phyloP scores from a whole-genome alignment of 2,797 vertebrate species.

The Menidia menidia region DNA sequence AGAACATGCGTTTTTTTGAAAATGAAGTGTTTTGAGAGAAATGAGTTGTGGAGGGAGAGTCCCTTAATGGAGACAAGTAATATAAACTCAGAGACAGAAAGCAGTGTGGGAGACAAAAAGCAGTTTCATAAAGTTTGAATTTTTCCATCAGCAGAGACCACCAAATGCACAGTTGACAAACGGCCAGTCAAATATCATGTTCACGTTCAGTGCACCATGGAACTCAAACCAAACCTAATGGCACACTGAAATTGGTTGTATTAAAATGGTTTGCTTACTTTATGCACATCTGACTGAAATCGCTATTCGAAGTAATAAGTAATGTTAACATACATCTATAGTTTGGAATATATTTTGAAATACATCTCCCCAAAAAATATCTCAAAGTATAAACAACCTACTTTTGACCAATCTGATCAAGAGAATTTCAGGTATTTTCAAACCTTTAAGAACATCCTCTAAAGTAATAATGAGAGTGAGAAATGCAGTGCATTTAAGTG shows the following conservation, averaged over 20 bases:
- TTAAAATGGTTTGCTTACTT: constrained; percentile 22
- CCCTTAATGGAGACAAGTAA: constrained; percentile 76
- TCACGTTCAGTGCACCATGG: constrained; percentile 28
- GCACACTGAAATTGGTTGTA: constrained; percentile 34
- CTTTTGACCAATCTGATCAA: constrained; percentile 61
- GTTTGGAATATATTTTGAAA: background rate
- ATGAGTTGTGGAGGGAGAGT: constrained; percentile 77
- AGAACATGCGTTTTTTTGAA: constrained; percentile 74
- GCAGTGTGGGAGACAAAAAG: constrained; percentile 79
- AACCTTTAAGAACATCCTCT: constrained; percentile 70
- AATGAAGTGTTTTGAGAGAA: constrained; percentile 85
- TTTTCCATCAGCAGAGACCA: constrained; percentile 76
- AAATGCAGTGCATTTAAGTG: constrained; percentile 82
- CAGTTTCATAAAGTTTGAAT: constrained; percentile 77
- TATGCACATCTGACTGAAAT: constrained; percentile 1
- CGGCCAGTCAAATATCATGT: constrained; percentile 56
- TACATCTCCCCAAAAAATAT: background rate
- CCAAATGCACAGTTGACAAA: constrained; percentile 69
- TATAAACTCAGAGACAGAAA: constrained; percentile 78
- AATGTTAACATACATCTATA: constrained; percentile 1
- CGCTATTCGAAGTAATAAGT: constrained; percentile 4
- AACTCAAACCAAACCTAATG: constrained; percentile 35
- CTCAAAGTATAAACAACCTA: constrained; percentile 27
- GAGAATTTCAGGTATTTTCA: constrained; percentile 57
- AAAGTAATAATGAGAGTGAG: constrained; percentile 83